phyloP scores from a whole-genome alignment of 23 tunicate species.

The Clavelina lepadiformis region DNA sequence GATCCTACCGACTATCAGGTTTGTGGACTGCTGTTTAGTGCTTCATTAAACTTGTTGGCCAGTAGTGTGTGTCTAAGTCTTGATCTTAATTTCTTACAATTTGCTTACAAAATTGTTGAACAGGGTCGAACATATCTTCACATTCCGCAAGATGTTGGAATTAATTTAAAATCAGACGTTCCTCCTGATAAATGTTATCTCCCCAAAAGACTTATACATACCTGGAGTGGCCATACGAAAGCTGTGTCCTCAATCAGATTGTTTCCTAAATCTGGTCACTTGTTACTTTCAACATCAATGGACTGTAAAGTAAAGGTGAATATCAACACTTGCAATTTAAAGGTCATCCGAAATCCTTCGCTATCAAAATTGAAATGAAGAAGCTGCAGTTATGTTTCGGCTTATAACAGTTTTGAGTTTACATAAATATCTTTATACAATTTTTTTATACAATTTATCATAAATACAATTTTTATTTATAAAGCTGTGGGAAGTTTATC shows the following conservation, averaged over 20 bases:
- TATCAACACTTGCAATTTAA: too few species aligned
- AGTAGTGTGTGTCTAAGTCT: too few species aligned
- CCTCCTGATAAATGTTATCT: slow-evolving; percentile 94
- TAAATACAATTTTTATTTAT: neutral
- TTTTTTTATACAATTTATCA: neutral
- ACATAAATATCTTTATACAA: too few species aligned
- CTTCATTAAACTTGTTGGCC: neutral
- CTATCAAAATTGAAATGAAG: too few species aligned
- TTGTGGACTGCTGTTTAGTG: neutral
- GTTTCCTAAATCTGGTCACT: slow-evolving; percentile 94
- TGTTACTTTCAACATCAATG: slow-evolving; percentile 94
- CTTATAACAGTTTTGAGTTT: neutral
- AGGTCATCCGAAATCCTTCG: too few species aligned
- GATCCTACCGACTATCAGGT: slow-evolving; percentile 92
- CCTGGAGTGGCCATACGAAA: slow-evolving; percentile 94
- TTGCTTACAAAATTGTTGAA: neutral
- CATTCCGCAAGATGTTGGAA: slow-evolving; percentile 93
- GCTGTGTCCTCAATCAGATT: slow-evolving; percentile 84
- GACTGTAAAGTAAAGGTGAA: slow-evolving; percentile 97
- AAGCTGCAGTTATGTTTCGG: neutral
- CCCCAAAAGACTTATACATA: slow-evolving; percentile 92
- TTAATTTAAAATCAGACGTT: slow-evolving; percentile 62
- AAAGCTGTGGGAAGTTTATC: slow-evolving; percentile 94
- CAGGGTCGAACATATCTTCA: slow-evolving; percentile 90
- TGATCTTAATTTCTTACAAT: too few species aligned